A percentile compares a stretch with the other conserved stretches of the same genome.
Evolutionary conservation across 2,888 invertebrate genomes (phyloP).

Genomic region (Rhamphomyia laevipes): DNA sequence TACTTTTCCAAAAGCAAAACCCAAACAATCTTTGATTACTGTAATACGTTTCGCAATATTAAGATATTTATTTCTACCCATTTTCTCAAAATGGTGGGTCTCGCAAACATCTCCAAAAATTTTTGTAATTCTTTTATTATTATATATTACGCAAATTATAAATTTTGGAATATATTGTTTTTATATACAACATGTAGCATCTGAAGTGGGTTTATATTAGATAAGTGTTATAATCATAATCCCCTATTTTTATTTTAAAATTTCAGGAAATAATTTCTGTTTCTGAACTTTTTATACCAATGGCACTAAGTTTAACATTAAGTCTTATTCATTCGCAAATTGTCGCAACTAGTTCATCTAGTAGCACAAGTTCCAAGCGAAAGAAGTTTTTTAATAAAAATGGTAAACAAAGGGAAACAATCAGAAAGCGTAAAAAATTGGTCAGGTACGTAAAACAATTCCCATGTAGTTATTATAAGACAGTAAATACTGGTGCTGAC

Average conservation of each 20-base stretch:
- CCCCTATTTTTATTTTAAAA: neutral
- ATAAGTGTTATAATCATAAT: neutral
- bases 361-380: conserved; percentile 24
- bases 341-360: conserved; percentile 50
- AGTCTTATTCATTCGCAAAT: conserved; percentile 73
- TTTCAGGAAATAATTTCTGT: conserved; percentile 44
- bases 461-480: neutral
- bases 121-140: conserved; percentile 58
- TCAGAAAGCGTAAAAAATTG: conserved; percentile 30
- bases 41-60: conserved; percentile 74
- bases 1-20: conserved; percentile 91
- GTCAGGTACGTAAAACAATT: conserved; percentile 28
- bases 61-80: conserved; percentile 71
- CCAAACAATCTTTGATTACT: conserved; percentile 78
- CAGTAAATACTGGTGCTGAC: too few relatives aligned
- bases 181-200: conserved; percentile 23
- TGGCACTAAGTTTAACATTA: conserved; percentile 58
- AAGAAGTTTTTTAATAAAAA: conserved; percentile 28
- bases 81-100: conserved; percentile 81
- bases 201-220: neutral
- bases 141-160: conserved; percentile 61
- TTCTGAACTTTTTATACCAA: conserved; percentile 60
- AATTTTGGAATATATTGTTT: conserved; percentile 37
- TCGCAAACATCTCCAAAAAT: conserved; percentile 72
- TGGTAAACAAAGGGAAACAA: conserved; percentile 23